Base-by-base conservation (phyloP, 2,797 vertebrate genomes). In the Ptychadena robeensis region DNA sequence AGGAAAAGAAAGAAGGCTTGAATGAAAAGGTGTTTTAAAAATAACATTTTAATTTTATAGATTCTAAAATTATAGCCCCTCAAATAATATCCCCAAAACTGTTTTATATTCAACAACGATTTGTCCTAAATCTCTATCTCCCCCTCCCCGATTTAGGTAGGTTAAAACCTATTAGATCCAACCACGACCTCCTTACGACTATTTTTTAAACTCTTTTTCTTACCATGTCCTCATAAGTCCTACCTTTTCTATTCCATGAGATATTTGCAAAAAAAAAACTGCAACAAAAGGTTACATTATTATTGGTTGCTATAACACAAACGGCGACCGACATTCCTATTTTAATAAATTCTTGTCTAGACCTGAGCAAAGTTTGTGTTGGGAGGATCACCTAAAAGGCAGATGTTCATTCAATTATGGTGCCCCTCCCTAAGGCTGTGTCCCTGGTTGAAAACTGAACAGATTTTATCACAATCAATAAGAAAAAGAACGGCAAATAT, bases 341-440 rank as follows among this genome's bases (percentile, higher is more conserved):
- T 85, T 73, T 71, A n/a, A n/a, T n/a, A n/a, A n/a, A 75, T 85
- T 85, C 72, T 71, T 48, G 82, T 85, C 82, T 85, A 85, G 82
- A 85, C 82, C 61, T 85, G 82, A 85, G 82, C 82, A 85, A 76
- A n/a, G 80, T 85, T 76, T 80, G 66, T 70, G 35, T 71, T 76
- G 65, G 12, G 32, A 64, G 57, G 72, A 85, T 85, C 82, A 85
- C 80, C n/a, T 85, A 85, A 80, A 80, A 85, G 80, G 72, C 82
- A 85, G 78, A 85, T 85, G 82, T 80, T 80, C 57, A 31, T 71
- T 80, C 66, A 76, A 80, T 85, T 85, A 85, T 85, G 82, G 82
- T 66, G n/a, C n/a, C n/a, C n/a, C n/a, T n/a, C n/a, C 78, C 72
- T 63, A 34, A 74, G 81, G 53, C 65, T 64, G 40, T 61, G 48